Evolutionary conservation across 2,113 vertebrate genomes (phyloP), one percentile per base, ranked within the genome.

Genomic region (Pygoscelis antarcticus): DNA sequence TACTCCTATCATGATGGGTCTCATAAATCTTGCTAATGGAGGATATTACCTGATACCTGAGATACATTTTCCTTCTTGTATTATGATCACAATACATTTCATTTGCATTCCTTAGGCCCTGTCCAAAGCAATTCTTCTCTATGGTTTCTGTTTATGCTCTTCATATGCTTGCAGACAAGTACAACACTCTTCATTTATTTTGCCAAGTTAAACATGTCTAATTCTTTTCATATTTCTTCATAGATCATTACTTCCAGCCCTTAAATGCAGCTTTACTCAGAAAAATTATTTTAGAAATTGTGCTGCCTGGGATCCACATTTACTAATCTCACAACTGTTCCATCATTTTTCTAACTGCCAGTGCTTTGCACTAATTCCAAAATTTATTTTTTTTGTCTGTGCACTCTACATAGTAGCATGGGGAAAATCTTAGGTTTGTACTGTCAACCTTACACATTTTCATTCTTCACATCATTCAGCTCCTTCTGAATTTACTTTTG

Each of bases 1-100:
- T 89, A 80, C 46, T 92, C 62, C 71, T 81, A 93, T 96, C 97
- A 85, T 92, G 90, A 97, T 77, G 95, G 91, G 87, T 96, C 95
- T 97, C 97, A 97, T 97, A 98, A 97, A 97, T 98, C 98, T 98
- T 90, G 91, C 87, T 97, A 97, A 97, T 95, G 97, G 96, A 96
- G 91, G 94, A 97, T 94, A 98, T 96, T 98, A 98, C 97, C 95
- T 79, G 49, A 89, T 97, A 96, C 95, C 97, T 82, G 95, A 92
- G 95, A 97, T 97, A 97, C 95, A 97, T 97, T 97, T 97, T 98
- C 97, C 51, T 78, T 96, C 97, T 96, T 96, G 96, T 97, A 95
- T 97, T 98, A 97, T 96, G 93, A 97, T 96, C 95, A 90, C 92
- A 97, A 93, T 97, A 95, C 93, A 70, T 98, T 97, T 94, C 92